A percentile compares a stretch with the other conserved stretches of the same genome.
These are phyloP conservation scores for Lomographa bimaculata DNA, from an alignment of 2,888 invertebrate species.

Conservation along the genomic window DNA sequence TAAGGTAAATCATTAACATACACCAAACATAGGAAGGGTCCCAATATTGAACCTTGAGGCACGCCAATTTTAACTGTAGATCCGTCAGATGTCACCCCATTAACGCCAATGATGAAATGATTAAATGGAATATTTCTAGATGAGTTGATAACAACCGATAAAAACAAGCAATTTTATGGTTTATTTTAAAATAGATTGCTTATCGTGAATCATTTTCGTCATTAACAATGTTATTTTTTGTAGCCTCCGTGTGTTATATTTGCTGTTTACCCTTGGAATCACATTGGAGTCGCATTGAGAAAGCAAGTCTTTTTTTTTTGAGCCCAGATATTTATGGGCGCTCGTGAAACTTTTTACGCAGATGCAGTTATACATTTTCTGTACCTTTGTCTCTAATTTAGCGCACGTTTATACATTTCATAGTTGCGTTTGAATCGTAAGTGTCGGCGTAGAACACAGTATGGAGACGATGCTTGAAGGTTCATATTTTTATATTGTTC, in stretches of 20 bases:
- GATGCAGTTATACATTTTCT: constrained; percentile 4
- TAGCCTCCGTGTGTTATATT: constrained; percentile 12
- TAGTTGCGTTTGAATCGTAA: too few relatives aligned
- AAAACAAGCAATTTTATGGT: constrained; percentile 2
- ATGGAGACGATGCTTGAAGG: constrained; percentile 11
- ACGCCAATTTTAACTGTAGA: too few relatives aligned
- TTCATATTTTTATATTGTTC: constrained; percentile 14
- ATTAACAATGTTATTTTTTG: neutral
- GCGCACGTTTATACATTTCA: too few relatives aligned
- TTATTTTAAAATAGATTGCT: constrained; percentile 4
- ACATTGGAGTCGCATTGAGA: constrained; percentile 24
- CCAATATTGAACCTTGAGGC: too few relatives aligned
- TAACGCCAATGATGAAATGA: too few relatives aligned
- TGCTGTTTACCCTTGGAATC: constrained; percentile 19
- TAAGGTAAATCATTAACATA: too few relatives aligned
- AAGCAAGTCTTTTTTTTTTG: constrained; percentile 26
- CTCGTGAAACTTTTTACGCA: constrained; percentile 8
- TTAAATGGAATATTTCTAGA: constrained; percentile 3
- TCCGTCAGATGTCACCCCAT: too few relatives aligned
- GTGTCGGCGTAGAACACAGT: too few relatives aligned
- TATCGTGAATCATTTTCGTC: neutral
- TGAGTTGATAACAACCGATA: neutral
- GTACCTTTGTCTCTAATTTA: too few relatives aligned
- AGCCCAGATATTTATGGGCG: constrained; percentile 17
- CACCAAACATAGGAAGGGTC: too few relatives aligned